Conservation (phyloP, 2,113 vertebrate genomes). For the Atrichornis clamosus region DNA sequence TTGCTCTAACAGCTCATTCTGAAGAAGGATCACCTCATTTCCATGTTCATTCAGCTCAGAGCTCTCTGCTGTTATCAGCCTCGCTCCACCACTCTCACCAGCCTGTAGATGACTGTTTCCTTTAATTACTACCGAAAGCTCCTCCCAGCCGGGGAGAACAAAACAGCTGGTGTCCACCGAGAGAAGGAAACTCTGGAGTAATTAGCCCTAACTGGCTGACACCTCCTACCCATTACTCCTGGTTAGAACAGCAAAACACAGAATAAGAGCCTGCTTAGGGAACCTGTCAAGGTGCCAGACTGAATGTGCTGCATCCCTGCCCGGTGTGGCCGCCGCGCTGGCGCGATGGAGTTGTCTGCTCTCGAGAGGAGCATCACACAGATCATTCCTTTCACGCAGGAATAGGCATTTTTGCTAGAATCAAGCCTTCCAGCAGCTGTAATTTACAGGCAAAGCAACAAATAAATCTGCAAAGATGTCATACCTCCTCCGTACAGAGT, state of each 20-base stretch:
- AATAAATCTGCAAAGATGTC: neutral
- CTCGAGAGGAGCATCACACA: neutral
- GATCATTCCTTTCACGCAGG: neutral
- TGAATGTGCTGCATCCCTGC: neutral
- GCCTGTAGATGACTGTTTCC: neutral
- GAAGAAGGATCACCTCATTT: conserved; percentile 34
- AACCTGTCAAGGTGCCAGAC: neutral
- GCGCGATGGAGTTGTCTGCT: neutral
- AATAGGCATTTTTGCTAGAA: neutral
- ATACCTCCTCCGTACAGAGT: neutral
- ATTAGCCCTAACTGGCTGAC: conserved; percentile 42
- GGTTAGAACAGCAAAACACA: conserved; percentile 5
- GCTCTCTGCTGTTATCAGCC: conserved; percentile 36
- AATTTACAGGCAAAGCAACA: neutral
- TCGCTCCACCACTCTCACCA: neutral
- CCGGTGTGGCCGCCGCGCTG: rapidly evolving
- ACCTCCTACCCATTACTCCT: conserved; percentile 27
- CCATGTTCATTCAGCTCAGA: conserved; percentile 6
- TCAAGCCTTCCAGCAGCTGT: neutral
- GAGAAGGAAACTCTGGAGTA: conserved; percentile 11
- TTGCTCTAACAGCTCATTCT: neutral
- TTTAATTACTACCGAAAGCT: conserved; percentile 54
- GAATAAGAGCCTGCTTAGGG: neutral
- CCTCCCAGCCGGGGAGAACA: conserved; percentile 39
- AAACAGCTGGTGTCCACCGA: conserved; percentile 33